Evolutionary conservation across 2,888 invertebrate species (phyloP).

Genomic region (Pecten maximus): DNA sequence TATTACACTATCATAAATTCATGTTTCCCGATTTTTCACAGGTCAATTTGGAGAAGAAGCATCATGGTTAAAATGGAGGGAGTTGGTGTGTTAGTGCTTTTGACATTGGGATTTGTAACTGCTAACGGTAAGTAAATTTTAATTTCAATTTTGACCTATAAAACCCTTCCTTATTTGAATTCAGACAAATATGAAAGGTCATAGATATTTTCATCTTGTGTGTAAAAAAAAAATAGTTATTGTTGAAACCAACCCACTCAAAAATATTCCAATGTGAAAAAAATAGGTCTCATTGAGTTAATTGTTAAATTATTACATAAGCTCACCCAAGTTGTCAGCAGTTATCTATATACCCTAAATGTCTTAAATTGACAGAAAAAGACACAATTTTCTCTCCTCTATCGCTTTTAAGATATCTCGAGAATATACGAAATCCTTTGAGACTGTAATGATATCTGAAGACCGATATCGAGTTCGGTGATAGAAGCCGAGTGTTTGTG

Average conservation of each 20-base stretch:
- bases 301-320: neutral
- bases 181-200: too few species aligned
- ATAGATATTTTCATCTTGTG: too few species aligned
- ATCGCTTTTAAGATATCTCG: neutral
- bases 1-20: neutral
- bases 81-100: neutral
- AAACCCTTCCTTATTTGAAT: too few species aligned
- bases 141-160: neutral
- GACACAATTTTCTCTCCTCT: constrained; percentile 22
- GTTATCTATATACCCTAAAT: neutral
- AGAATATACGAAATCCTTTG: constrained; percentile 17
- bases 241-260: too few species aligned
- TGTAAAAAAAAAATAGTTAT: too few species aligned
- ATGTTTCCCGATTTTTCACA: neutral
- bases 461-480: neutral
- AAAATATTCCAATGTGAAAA: too few species aligned
- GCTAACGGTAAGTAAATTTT: neutral
- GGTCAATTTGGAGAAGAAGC: neutral
- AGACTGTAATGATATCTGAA: neutral
- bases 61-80: neutral
- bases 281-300: too few species aligned
- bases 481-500: neutral
- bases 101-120: neutral
- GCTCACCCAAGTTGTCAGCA: neutral
- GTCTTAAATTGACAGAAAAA: neutral